A percentile compares a stretch with the other conserved stretches of the same genome.
These are phyloP conservation scores for Ophraella communa DNA, from an alignment of 2,888 invertebrate genomes.

Conservation along the genomic window DNA sequence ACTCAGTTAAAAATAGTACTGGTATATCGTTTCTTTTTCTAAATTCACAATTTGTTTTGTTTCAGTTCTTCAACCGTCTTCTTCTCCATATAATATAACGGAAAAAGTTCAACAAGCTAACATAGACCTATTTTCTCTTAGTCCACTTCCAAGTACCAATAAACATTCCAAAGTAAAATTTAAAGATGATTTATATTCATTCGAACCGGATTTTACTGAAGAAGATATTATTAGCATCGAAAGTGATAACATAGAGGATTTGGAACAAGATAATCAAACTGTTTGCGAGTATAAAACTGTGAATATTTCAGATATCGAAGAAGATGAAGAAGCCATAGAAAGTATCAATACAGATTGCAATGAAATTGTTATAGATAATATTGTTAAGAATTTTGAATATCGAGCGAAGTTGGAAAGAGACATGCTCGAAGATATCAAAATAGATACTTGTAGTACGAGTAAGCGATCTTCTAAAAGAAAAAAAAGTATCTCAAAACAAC, in stretches of 20 bases:
- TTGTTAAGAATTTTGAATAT: slow-evolving; percentile 19
- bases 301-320: slow-evolving; percentile 46
- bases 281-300: slow-evolving; percentile 40
- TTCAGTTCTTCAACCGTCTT: slow-evolving; percentile 60
- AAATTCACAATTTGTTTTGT: slow-evolving; percentile 23
- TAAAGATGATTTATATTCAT: slow-evolving; percentile 61
- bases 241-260: slow-evolving; percentile 51
- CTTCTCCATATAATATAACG: slow-evolving; percentile 64
- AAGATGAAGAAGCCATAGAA: slow-evolving; percentile 43
- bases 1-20: too few relatives aligned
- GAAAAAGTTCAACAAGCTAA: slow-evolving; percentile 65
- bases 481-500: slow-evolving; percentile 5
- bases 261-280: slow-evolving; percentile 29
- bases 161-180: slow-evolving; percentile 60
- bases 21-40: too few relatives aligned
- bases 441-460: slow-evolving; percentile 4
- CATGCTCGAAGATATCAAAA: slow-evolving; percentile 17
- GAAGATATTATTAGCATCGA: slow-evolving; percentile 58
- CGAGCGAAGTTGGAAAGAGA: slow-evolving; percentile 4
- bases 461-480: slow-evolving; percentile 23
- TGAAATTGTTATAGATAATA: slow-evolving; percentile 20
- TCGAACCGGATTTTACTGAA: slow-evolving; percentile 60
- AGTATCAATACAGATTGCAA: slow-evolving; percentile 35
- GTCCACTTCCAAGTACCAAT: slow-evolving; percentile 25
- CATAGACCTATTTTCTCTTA: slow-evolving; percentile 59